A percentile compares a stretch with the other conserved stretches of the same genome.
These are phyloP conservation scores for Plagiodera versicolora DNA, from an alignment of 2,888 invertebrate species.

Conservation along the genomic window DNA sequence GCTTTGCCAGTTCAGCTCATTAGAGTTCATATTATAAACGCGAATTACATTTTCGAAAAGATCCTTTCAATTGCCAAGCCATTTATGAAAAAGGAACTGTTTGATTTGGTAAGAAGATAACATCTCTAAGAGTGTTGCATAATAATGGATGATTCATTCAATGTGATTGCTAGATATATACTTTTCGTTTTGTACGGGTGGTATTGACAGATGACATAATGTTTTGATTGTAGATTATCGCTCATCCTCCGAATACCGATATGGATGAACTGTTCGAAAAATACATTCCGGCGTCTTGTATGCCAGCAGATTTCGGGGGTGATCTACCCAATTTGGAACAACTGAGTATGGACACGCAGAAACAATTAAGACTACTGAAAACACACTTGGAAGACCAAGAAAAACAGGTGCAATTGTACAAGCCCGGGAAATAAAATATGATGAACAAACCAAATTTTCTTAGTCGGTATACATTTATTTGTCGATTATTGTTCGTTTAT, in stretches of 20 bases:
- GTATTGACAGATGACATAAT: neutral
- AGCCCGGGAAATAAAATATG: conserved; percentile 17
- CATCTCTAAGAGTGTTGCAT: no score
- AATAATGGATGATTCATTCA: no score
- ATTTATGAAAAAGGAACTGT: conserved; percentile 44
- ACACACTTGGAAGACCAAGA: conserved; percentile 45
- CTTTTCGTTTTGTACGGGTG: no score
- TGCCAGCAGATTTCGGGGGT: conserved; percentile 64
- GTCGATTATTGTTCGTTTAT: no score
- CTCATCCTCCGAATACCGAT: conserved; percentile 61
- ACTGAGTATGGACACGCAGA: conserved; percentile 57
- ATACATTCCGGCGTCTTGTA: conserved; percentile 50
- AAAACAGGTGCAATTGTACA: conserved; percentile 49
- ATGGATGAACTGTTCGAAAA: conserved; percentile 60
- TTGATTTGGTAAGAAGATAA: conserved; percentile 38
- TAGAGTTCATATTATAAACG: conserved; percentile 52
- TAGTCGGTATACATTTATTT: no score
- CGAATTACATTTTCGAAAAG: conserved; percentile 51
- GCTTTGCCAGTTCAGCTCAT: conserved; percentile 51
- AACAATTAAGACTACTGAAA: conserved; percentile 42
- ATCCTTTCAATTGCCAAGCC: conserved; percentile 51
- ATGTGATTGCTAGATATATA: no score
- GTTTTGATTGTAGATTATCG: conserved; percentile 60
- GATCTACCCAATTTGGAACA: conserved; percentile 58
- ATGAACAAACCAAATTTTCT: no score